Base-by-base conservation (phyloP, 2,888 invertebrate species). In the Biston stratarius region DNA sequence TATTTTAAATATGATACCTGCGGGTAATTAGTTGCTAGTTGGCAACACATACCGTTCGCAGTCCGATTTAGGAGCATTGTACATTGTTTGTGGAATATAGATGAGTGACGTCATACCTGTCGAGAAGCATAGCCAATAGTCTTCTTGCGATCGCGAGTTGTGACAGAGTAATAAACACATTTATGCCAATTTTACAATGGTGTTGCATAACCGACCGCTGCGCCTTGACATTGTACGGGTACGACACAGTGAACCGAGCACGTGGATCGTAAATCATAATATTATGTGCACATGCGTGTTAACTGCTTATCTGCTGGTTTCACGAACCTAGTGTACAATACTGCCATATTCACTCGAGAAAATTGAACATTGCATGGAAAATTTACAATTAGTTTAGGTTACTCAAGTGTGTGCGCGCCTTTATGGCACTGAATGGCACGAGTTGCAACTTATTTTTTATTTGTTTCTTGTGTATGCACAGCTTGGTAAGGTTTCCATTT, bases 211-310 rank as follows among this genome's bases (percentile, higher is more conserved):
- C 77, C 76, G 77, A 78, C 78, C 79, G 81, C 83, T 78, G 80
- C 77, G 88, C 93, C 93, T 93, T 93, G 93, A 92, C 93, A 92
- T 92, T 94, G 93, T 83, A 84, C 89, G 84, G 88, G 93, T 83
- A 84, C 89, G 84, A 88, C 85, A 86, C 85, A 86, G 79, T 88
- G 87, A 87, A 88, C 90, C 78, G 80, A 74, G 82, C 91, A 92
- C 93, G 91, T 92, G 92, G 85, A 91, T 87, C 85, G 84, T 89
- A 86, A 91, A 91, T 89, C 83, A 87, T 82, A 81, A 78, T 78
- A 81, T 76, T 77, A 81, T 79, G 79, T 75, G 78, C 75, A 73
- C 77, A 77, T 71, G 77, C 78, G 70, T 67, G 73, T 69, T 75
- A 63, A 68, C 57, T 64, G 66, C 71, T 73, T 71, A 65, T 75